A percentile compares a stretch with the other conserved stretches of the same genome.
Conservation (phyloP, 1,140 invertebrate genomes). For the Drosophila athabasca region DNA sequence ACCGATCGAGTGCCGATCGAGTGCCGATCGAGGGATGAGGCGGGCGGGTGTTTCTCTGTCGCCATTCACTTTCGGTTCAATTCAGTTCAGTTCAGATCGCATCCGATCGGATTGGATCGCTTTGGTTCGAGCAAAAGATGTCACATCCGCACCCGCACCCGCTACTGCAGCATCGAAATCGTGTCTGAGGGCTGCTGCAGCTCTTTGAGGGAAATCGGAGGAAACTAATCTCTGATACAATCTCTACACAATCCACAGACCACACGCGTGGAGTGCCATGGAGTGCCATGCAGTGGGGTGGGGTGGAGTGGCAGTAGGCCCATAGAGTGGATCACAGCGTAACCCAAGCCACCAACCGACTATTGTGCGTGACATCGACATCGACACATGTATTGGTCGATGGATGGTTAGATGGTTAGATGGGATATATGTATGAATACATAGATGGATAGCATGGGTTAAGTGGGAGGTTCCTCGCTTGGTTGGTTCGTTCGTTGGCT, state of each 20-base stretch:
- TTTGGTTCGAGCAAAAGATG: constrained; percentile 3
- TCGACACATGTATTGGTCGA: not conserved
- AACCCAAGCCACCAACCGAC: constrained; percentile 46
- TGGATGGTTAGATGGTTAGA: not conserved
- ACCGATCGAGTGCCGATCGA: constrained; percentile 1
- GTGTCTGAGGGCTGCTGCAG: constrained; percentile 6
- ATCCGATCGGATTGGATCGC: not conserved
- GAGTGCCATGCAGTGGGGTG: constrained; percentile 4
- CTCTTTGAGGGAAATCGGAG: constrained; percentile 26
- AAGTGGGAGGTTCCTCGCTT: constrained; percentile 12
- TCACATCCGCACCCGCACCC: constrained; percentile 19
- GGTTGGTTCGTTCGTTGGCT: constrained; percentile 22
- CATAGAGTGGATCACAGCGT: constrained; percentile 18
- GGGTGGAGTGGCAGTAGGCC: not conserved
- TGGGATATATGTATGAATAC: not conserved
- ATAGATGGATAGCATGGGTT: not conserved
- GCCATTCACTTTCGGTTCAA: constrained; percentile 37
- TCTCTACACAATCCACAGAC: constrained; percentile 30
- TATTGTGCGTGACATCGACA: constrained; percentile 49
- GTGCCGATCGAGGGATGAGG: not conserved
- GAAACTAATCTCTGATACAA: constrained; percentile 18
- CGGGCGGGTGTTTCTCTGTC: not conserved
- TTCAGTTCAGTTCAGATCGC: constrained; percentile 3
- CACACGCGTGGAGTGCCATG: constrained; percentile 15
- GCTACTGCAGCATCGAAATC: not conserved